Conservation (phyloP, 2,797 vertebrate species). For the Cheirogaleus major region DNA sequence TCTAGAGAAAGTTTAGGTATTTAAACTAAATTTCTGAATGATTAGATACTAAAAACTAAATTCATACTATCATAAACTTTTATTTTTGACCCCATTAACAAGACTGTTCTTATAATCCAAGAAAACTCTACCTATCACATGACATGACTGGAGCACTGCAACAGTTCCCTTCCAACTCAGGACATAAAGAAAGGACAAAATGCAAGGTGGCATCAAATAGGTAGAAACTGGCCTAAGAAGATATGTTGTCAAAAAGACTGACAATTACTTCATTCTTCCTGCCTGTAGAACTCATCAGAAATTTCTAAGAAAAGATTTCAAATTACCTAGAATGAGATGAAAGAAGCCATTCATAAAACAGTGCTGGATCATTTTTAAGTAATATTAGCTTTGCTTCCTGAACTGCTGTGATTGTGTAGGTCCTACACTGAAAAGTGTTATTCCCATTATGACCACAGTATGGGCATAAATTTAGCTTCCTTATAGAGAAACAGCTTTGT, state of each 20-base stretch:
- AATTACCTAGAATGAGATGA: slow-evolving; percentile 49
- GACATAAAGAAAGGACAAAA: not conserved
- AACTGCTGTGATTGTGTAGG: not conserved
- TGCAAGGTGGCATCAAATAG: not conserved
- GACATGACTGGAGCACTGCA: not conserved
- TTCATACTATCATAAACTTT: slow-evolving; percentile 6
- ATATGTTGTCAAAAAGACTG: slow-evolving; percentile 45
- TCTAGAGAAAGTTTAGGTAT: slow-evolving; percentile 43
- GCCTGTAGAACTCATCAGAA: slow-evolving; percentile 56
- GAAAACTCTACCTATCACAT: slow-evolving; percentile 47
- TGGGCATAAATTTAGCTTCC: slow-evolving; percentile 2
- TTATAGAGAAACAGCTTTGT: not conserved
- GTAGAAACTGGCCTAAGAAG: slow-evolving; percentile 5
- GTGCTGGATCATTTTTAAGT: slow-evolving; percentile 36
- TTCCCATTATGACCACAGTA: slow-evolving; percentile 18
- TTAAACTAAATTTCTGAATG: slow-evolving; percentile 13
- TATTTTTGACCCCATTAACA: not conserved
- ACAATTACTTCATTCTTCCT: slow-evolving; percentile 68
- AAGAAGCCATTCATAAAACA: slow-evolving; percentile 66
- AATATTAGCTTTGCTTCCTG: slow-evolving; percentile 54
- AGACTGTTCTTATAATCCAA: slow-evolving; percentile 24
- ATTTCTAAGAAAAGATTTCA: slow-evolving; percentile 65
- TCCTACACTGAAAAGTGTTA: slow-evolving; percentile 22
- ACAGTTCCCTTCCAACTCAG: not conserved
- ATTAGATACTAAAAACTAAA: slow-evolving; percentile 40